phyloP scores from a whole-genome alignment of 2,113 vertebrate genomes.

The Tachysurus vachellii region DNA sequence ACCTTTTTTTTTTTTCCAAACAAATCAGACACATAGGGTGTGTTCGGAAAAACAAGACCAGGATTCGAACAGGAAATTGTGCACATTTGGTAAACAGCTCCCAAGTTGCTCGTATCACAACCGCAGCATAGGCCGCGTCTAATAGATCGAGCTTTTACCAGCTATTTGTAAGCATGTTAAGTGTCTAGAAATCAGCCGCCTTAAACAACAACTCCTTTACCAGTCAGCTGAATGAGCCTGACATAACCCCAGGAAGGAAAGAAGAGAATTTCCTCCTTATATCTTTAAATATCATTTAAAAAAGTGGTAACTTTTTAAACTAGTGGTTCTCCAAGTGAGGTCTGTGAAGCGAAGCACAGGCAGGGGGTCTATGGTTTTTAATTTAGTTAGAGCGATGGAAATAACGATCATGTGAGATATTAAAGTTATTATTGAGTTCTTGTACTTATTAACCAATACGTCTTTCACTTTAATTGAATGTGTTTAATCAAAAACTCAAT shows the following conservation, averaged over 20 bases:
- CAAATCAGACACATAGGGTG: slow-evolving; percentile 7
- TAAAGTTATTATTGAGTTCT: slow-evolving; percentile 3
- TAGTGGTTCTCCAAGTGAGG: background rate
- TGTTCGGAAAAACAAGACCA: background rate
- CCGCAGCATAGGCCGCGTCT: background rate
- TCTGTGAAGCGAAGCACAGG: background rate
- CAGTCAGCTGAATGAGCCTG: background rate
- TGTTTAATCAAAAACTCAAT: background rate
- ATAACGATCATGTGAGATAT: background rate
- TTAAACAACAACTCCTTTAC: slow-evolving; percentile 12
- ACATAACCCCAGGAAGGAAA: background rate
- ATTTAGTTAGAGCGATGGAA: background rate
- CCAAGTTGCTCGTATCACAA: background rate
- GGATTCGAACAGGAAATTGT: slow-evolving; percentile 6
- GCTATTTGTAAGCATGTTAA: slow-evolving; percentile 11
- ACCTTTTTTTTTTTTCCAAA: background rate
- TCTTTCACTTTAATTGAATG: slow-evolving; percentile 1
- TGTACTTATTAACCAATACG: background rate
- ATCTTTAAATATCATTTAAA: background rate
- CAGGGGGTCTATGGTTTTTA: background rate
- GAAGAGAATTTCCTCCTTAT: background rate
- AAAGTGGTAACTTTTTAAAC: background rate
- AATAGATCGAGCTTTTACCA: slow-evolving; percentile 11
- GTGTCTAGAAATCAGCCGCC: slow-evolving; percentile 6
- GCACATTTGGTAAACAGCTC: slow-evolving; percentile 4